Evolutionary conservation across 2,888 invertebrate genomes (phyloP), one percentile per base, ranked within the genome.

Genomic region (Andrena haemorrhoa): DNA sequence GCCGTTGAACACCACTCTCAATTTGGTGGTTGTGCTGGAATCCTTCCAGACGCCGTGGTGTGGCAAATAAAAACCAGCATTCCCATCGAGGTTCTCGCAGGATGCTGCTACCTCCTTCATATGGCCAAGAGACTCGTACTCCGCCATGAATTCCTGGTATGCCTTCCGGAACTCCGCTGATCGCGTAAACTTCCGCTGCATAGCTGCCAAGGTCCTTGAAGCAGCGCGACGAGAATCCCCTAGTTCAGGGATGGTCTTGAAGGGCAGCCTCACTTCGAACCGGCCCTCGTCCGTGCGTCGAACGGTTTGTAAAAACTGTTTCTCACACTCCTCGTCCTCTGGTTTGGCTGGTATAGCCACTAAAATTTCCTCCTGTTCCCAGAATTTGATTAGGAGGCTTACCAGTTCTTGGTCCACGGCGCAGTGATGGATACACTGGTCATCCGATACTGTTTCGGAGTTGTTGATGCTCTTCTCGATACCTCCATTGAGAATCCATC

Each of bases 11-110:
- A n/a, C n/a, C n/a, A n/a, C n/a, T n/a, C n/a, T n/a, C n/a, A n/a
- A n/a, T n/a, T 69, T 69, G 4, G 41, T 56, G 8, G 69, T 56
- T 2, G 69, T 33, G 26, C 56, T 56, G n/a, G 16, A n/a, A 2
- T 35, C 56, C 7, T 16, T 29, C 31, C 33, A 35, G 1, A 69
- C 69, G 0, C 69, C 69, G 20, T 69, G 69, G 12, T 69, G 58
- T 2, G 69, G 69, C 1, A 66, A 31, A n/a, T 29, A 66, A n/a
- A 16, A n/a, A 2, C 10, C 51, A 2, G 4, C 6, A 3, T n/a
- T n/a, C n/a, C n/a, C n/a, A 10, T 7, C n/a, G 49, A 49, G 5
- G n/a, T n/a, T n/a, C n/a, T n/a, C n/a, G 16, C 5, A 6, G 26
- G 26, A 3, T n/a, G 8, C 47, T 2, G 8, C 51, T n/a, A 20